Evolutionary conservation across 2,113 vertebrate genomes (phyloP).

Genomic region (Rhinichthys klamathensis): DNA sequence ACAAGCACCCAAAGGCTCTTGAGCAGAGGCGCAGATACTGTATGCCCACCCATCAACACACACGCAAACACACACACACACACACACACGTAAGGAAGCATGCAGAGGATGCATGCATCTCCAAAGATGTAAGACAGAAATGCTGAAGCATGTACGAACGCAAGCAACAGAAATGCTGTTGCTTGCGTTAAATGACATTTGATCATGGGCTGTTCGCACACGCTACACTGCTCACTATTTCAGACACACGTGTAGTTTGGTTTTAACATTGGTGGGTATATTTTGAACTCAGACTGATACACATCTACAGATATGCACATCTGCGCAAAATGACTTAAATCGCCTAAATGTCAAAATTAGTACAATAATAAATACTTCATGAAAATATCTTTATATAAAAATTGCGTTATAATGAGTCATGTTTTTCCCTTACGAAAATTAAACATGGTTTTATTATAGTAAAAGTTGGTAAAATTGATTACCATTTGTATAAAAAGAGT

Average conservation of each 20-base stretch:
- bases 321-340: neutral
- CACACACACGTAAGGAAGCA: neutral
- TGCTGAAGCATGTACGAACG: too few species aligned
- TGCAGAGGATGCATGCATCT: neutral
- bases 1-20: conserved; percentile 22
- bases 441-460: too few species aligned
- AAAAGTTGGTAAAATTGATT: too few species aligned
- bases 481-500: too few species aligned
- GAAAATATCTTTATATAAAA: too few species aligned
- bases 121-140: too few species aligned
- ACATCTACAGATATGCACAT: neutral
- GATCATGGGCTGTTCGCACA: neutral
- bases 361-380: too few species aligned
- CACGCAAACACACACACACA: neutral
- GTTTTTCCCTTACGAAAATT: too few species aligned
- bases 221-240: neutral
- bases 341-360: too few species aligned
- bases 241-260: neutral
- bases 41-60: neutral
- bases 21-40: neutral
- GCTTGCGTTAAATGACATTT: too few species aligned
- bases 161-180: too few species aligned
- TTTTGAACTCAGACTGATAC: neutral
- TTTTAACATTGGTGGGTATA: neutral
- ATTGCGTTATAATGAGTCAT: too few species aligned